Evolutionary conservation across 2,113 vertebrate genomes (phyloP).

Genomic region (Psilopsiagon aymara): DNA sequence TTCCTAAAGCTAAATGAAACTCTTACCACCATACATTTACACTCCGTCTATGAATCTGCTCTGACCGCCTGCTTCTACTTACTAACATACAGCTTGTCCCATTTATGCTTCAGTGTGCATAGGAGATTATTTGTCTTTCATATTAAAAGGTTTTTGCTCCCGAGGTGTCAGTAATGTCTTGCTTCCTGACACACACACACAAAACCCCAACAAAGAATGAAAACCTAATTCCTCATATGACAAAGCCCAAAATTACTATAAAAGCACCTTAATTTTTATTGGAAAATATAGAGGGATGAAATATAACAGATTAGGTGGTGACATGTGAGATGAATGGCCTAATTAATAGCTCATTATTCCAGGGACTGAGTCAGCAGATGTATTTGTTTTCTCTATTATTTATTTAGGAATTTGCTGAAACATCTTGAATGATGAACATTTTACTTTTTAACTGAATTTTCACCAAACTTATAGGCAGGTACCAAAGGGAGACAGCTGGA

Average conservation of each 20-base stretch:
- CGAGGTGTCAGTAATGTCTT: background rate
- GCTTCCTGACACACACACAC: background rate
- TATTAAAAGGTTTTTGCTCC: background rate
- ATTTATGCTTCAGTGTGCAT: conserved; percentile 16
- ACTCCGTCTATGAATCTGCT: conserved; percentile 26
- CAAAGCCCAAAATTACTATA: background rate
- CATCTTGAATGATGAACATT: background rate
- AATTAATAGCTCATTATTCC: background rate
- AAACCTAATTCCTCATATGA: background rate
- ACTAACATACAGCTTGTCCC: conserved; percentile 10
- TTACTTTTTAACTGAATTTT: background rate
- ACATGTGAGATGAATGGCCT: background rate
- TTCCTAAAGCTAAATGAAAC: conserved; percentile 18
- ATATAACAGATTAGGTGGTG: background rate
- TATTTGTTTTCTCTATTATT: background rate
- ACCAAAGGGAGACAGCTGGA: background rate
- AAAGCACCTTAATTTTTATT: conserved; percentile 4
- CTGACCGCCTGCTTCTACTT: conserved; percentile 46
- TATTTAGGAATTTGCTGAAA: conserved; percentile 5
- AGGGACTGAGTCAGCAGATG: background rate
- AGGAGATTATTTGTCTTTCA: conserved; percentile 21
- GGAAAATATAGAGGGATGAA: background rate
- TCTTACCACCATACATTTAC: background rate
- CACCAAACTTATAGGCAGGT: background rate
- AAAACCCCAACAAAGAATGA: background rate